Evolutionary conservation across 2,113 vertebrate species (phyloP).

Genomic region (Pipra filicauda): DNA sequence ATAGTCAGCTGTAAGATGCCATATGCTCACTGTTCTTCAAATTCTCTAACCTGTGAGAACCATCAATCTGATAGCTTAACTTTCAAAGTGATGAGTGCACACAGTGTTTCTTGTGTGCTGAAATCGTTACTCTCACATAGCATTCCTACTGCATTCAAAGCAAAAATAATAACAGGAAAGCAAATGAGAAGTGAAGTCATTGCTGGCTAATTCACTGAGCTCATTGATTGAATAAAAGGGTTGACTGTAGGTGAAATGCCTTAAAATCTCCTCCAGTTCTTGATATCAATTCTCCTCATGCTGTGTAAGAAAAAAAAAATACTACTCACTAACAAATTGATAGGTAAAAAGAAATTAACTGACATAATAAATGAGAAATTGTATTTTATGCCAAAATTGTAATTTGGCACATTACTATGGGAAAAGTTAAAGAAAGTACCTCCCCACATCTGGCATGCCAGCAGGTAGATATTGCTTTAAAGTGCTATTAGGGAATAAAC

Average conservation of each 20-base stretch:
- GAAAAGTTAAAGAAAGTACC: background rate
- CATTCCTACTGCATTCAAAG: background rate
- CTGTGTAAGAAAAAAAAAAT: background rate
- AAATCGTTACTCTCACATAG: background rate
- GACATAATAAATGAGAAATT: background rate
- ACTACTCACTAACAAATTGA: background rate
- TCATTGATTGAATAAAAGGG: background rate
- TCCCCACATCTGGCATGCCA: background rate
- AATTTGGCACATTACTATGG: background rate
- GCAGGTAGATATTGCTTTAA: background rate
- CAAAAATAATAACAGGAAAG: background rate
- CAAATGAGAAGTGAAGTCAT: background rate
- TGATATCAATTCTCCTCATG: background rate
- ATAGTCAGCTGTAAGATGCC: background rate
- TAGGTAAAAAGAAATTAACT: background rate
- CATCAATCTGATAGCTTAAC: background rate
- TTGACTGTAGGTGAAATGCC: background rate
- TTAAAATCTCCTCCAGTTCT: background rate
- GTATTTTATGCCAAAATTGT: background rate
- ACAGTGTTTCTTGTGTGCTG: rapidly evolving
- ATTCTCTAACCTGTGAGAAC: background rate
- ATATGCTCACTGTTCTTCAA: background rate
- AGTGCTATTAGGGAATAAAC: background rate
- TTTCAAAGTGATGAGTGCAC: background rate
- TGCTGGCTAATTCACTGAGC: background rate